Percentiles rank a stretch among this genome's conserved stretches.
These are phyloP conservation scores for Drosophila bocqueti DNA, from an alignment of 1,140 invertebrate genomes.

Conservation along the genomic window DNA sequence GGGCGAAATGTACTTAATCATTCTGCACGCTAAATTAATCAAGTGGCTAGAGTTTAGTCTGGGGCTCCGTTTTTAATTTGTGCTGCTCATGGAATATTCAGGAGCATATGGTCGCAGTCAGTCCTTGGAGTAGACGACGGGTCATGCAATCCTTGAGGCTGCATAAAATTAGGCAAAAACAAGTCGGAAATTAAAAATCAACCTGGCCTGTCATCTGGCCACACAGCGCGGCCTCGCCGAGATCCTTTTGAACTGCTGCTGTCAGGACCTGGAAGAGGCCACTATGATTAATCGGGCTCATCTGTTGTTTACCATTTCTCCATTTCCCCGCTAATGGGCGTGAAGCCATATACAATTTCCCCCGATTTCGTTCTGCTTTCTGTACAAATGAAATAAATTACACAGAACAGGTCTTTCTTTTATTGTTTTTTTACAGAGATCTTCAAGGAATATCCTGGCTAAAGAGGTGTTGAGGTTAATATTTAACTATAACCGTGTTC, in stretches of 20 bases:
- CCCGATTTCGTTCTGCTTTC: conserved; percentile 65
- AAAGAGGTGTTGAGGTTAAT: neutral
- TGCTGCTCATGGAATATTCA: conserved; percentile 80
- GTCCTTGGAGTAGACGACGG: conserved; percentile 28
- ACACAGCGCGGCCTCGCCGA: conserved; percentile 5
- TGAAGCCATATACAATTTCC: conserved; percentile 67
- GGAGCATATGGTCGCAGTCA: conserved; percentile 61
- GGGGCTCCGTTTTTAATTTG: conserved; percentile 72
- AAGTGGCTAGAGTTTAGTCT: conserved; percentile 70
- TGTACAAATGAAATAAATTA: neutral
- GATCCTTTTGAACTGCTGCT: conserved; percentile 42
- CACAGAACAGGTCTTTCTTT: conserved; percentile 1
- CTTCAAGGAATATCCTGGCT: neutral
- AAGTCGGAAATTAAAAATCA: conserved; percentile 76
- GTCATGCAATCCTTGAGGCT: conserved; percentile 69
- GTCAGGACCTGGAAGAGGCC: conserved; percentile 18
- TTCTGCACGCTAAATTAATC: conserved; percentile 84
- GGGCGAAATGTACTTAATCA: conserved; percentile 83
- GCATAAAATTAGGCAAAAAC: conserved; percentile 76
- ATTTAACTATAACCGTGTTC: no score
- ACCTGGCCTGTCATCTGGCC: conserved; percentile 67
- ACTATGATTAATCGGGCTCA: conserved; percentile 74
- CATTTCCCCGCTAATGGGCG: conserved; percentile 61
- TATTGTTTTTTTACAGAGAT: neutral
- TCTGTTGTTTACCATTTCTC: conserved; percentile 74